A percentile compares a stretch with the other conserved stretches of the same genome.
Evolutionary conservation across 2,888 invertebrate species (phyloP).

Genomic region (Stenodera caucasica): DNA sequence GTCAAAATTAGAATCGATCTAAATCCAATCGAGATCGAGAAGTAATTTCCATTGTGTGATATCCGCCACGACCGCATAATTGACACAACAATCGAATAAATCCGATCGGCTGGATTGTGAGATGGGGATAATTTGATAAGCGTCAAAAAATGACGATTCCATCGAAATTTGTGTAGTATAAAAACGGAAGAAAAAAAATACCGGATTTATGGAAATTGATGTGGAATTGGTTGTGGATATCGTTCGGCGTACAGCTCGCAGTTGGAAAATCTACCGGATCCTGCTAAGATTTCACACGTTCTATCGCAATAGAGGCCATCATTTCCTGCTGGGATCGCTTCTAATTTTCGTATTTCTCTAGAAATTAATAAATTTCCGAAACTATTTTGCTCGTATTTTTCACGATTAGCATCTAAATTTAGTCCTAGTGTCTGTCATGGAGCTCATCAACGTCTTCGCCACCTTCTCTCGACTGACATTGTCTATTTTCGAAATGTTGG

Average conservation of each 20-base stretch:
- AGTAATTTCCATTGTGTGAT: neutral
- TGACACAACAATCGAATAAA: slow-evolving; percentile 1
- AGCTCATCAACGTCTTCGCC: slow-evolving; percentile 46
- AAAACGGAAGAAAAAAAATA: neutral
- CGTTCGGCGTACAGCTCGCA: slow-evolving; percentile 43
- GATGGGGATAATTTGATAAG: neutral
- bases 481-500: slow-evolving; percentile 42
- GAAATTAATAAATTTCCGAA: slow-evolving; percentile 6
- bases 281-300: slow-evolving; percentile 39
- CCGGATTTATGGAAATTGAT: slow-evolving; percentile 47
- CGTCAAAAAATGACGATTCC: neutral
- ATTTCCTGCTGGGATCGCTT: slow-evolving; percentile 24
- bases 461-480: slow-evolving; percentile 39
- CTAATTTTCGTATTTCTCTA: slow-evolving; percentile 8
- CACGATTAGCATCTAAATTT: slow-evolving; percentile 3
- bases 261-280: slow-evolving; percentile 46
- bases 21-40: neutral
- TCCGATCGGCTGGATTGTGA: neutral
- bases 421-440: slow-evolving; percentile 24
- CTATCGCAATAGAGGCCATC: slow-evolving; percentile 36
- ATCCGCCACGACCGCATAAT: neutral
- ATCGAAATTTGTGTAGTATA: neutral
- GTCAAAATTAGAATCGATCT: neutral
- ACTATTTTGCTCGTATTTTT: neutral
- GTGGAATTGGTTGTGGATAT: slow-evolving; percentile 48